phyloP scores from a whole-genome alignment of 2,888 invertebrate genomes.

The Ormyrus thymus region DNA sequence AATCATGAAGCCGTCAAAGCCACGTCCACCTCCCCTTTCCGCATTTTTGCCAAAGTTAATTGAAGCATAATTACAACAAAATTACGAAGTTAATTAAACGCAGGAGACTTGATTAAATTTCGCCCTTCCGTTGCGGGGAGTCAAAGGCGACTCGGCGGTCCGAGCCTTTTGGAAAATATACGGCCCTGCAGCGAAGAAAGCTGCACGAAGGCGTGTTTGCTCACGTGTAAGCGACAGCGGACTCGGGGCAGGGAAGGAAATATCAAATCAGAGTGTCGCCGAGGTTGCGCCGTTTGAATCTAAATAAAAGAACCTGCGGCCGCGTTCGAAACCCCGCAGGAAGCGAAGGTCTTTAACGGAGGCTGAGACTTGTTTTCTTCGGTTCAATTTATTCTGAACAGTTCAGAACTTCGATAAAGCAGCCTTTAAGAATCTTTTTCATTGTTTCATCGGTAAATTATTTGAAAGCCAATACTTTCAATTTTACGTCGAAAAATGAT shows the following conservation, averaged over 20 bases:
- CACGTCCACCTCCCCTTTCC: no score
- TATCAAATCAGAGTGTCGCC: conserved; percentile 55
- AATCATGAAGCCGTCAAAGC: no score
- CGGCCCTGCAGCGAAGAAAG: background rate
- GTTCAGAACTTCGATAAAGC: no score
- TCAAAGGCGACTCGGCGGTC: conserved; percentile 20
- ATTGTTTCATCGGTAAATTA: no score
- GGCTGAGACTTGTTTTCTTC: no score
- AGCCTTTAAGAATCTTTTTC: no score
- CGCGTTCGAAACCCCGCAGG: background rate
- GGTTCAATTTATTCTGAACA: no score
- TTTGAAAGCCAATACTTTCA: no score
- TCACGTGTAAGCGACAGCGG: conserved; percentile 47
- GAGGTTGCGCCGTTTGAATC: conserved; percentile 56
- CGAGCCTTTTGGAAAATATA: conserved; percentile 4
- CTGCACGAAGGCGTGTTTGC: conserved; percentile 47
- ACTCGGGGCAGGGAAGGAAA: conserved; percentile 49
- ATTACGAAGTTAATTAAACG: conserved; percentile 12
- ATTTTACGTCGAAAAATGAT: no score
- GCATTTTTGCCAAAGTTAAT: background rate
- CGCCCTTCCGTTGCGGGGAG: background rate
- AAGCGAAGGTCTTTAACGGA: no score
- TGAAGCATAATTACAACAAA: conserved; percentile 14
- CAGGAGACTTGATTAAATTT: conserved; percentile 19
- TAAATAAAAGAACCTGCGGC: conserved; percentile 54